phyloP scores from a whole-genome alignment of 2,888 invertebrate species.

The Heliconius hortense region DNA sequence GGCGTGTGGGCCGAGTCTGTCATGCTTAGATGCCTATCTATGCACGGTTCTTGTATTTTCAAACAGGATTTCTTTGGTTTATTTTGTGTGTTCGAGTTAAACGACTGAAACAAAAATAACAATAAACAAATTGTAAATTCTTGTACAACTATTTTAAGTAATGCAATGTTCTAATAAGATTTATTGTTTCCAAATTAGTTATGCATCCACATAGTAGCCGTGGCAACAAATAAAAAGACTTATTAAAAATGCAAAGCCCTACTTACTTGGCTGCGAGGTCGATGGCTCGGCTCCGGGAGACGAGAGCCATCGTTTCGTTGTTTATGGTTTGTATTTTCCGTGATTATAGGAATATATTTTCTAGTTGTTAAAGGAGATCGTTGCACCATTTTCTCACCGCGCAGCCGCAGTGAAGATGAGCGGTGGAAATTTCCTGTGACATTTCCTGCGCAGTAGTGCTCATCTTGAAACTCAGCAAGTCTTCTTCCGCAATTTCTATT shows the following conservation, averaged over 20 bases:
- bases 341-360: conserved; percentile 83
- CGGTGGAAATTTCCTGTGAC: conserved; percentile 83
- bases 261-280: conserved; percentile 83
- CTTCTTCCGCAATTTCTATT: conserved; percentile 71
- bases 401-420: conserved; percentile 86
- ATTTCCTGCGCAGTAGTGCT: conserved; percentile 78
- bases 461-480: conserved; percentile 73
- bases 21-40: conserved; percentile 68
- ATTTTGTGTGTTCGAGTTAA: conserved; percentile 66
- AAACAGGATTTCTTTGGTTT: conserved; percentile 70
- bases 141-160: conserved; percentile 2
- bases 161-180: neutral
- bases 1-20: conserved; percentile 81
- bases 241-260: conserved; percentile 12
- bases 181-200: neutral
- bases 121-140: conserved; percentile 5
- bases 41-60: conserved; percentile 64
- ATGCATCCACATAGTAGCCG: conserved; percentile 26
- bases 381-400: conserved; percentile 83
- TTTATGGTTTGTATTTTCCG: conserved; percentile 81
- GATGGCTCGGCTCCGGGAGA: conserved; percentile 72
- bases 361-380: conserved; percentile 78
- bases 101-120: conserved; percentile 66
- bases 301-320: conserved; percentile 74
- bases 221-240: conserved; percentile 26